A percentile compares a stretch with the other conserved stretches of the same genome.
Evolutionary conservation across 2,113 vertebrate genomes (phyloP).

Genomic region (Tamias sibiricus): DNA sequence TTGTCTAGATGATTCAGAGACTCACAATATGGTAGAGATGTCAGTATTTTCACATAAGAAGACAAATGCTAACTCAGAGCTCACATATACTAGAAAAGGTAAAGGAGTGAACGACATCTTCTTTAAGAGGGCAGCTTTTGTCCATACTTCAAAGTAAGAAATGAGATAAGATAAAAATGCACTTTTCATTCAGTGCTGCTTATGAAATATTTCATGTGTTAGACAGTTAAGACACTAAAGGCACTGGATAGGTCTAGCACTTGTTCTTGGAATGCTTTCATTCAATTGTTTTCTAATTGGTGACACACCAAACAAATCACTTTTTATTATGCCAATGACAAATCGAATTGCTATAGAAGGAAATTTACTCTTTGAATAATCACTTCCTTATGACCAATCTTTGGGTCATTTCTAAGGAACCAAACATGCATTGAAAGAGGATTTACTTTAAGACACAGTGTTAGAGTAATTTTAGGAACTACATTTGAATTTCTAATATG

Average conservation of each 20-base stretch:
- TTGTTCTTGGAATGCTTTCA: background rate
- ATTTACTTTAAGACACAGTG: background rate
- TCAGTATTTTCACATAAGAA: background rate
- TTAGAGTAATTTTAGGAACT: background rate
- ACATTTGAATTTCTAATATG: background rate
- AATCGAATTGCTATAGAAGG: background rate
- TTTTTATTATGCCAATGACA: background rate
- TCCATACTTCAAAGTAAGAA: background rate
- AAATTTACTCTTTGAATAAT: background rate
- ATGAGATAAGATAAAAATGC: background rate
- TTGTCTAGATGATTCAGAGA: background rate
- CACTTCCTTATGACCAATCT: background rate
- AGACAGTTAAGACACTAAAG: background rate
- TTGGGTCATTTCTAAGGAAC: background rate
- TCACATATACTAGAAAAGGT: background rate
- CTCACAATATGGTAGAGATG: background rate
- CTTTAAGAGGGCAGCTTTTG: background rate
- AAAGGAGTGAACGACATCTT: background rate
- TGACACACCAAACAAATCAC: background rate
- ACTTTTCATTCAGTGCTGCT: background rate
- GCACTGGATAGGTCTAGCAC: accelerated
- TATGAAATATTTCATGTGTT: background rate
- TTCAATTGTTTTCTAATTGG: constrained; percentile 32
- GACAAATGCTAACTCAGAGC: background rate
- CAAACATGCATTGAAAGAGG: background rate